Conservation (phyloP, 2,888 invertebrate genomes). For the Rhyacophila evoluta region DNA sequence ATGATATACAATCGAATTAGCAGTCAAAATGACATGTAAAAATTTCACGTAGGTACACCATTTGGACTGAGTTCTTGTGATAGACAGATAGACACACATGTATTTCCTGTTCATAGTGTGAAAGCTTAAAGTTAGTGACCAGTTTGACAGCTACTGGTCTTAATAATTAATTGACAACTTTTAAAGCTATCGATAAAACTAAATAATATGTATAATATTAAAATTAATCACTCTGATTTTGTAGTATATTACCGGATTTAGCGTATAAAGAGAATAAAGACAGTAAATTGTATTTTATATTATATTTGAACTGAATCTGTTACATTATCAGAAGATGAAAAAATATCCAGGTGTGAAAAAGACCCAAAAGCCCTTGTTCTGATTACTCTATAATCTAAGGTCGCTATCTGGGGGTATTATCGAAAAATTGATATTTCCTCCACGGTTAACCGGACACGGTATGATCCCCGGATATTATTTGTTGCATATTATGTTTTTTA, state of each 20-base stretch:
- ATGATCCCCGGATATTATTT: conserved; percentile 17
- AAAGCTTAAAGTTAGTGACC: too few species aligned
- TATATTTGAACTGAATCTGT: background rate
- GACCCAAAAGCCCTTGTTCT: background rate
- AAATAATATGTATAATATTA: too few species aligned
- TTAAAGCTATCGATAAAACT: too few species aligned
- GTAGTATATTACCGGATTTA: background rate
- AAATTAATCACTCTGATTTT: too few species aligned
- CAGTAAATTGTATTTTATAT: background rate
- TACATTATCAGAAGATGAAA: background rate
- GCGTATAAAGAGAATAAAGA: background rate
- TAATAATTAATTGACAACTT: too few species aligned
- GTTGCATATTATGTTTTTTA: conserved; percentile 35
- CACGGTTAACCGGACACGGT: conserved; percentile 34
- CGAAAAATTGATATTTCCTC: conserved; percentile 27
- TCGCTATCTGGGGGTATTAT: background rate
- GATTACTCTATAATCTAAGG: conserved; percentile 12
- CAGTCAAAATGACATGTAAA: too few species aligned
- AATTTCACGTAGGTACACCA: too few species aligned
- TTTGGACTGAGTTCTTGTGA: too few species aligned
- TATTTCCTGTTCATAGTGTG: too few species aligned
- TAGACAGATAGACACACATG: too few species aligned
- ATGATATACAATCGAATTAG: too few species aligned
- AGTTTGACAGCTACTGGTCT: too few species aligned
- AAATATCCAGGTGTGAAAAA: background rate